A percentile compares a stretch with the other conserved stretches of the same genome.
Conservation (phyloP, 37 sponge, comb jelly and placozoan genomes). For the Aphrocallistes beatrix region DNA sequence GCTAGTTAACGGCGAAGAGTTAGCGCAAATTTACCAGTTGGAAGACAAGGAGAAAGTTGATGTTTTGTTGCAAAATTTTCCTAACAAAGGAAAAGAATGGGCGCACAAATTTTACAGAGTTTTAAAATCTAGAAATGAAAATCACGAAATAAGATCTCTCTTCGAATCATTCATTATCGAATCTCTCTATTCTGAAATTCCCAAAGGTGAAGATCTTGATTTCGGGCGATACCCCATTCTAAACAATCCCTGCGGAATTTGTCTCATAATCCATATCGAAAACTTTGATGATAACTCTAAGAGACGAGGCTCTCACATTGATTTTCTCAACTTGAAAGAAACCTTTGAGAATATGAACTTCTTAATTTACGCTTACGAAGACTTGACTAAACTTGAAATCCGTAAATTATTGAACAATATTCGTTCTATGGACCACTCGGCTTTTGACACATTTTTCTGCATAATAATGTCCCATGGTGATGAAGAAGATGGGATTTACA, state of each 20-base stretch:
- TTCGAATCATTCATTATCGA: background rate
- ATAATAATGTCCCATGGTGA: slow-evolving; percentile 10
- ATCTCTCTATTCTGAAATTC: background rate
- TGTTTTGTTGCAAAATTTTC: background rate
- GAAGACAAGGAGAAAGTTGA: background rate
- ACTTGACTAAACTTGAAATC: background rate
- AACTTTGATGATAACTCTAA: slow-evolving; percentile 11
- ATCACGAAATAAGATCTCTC: background rate
- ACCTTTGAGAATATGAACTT: slow-evolving; percentile 9
- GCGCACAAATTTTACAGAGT: background rate
- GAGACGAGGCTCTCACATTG: background rate
- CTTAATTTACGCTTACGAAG: background rate
- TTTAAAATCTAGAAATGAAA: background rate
- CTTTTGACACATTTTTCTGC: slow-evolving; percentile 13
- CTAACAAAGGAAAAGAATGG: slow-evolving; percentile 3
- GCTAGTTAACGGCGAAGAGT: background rate
- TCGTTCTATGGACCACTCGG: background rate
- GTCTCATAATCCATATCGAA: background rate
- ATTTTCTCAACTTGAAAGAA: background rate
- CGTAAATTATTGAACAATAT: background rate
- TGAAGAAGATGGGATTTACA: background rate
- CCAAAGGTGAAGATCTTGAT: background rate
- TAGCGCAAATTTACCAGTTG: background rate
- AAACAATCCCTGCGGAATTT: background rate
- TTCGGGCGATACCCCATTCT: background rate